phyloP scores from a whole-genome alignment of 2,113 vertebrate species.

The Sisor rabdophorus region DNA sequence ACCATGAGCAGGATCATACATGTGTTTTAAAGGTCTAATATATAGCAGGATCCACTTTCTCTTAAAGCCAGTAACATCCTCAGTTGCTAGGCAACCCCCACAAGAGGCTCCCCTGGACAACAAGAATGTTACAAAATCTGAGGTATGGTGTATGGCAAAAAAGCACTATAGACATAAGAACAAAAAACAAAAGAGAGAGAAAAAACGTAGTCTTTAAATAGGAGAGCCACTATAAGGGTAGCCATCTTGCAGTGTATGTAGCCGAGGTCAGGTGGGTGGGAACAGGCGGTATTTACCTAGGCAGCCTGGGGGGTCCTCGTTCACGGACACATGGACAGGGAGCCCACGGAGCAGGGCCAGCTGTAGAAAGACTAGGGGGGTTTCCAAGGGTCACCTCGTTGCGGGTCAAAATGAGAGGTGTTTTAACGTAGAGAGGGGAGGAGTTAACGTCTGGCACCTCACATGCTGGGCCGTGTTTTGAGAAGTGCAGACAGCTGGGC shows the following conservation, averaged over 20 bases:
- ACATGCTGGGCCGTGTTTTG: constrained; percentile 70
- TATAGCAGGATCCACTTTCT: constrained; percentile 51
- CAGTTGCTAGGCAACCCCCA: constrained; percentile 66
- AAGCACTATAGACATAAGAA: constrained; percentile 45
- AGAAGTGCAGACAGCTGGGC: constrained; percentile 77
- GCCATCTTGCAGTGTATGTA: constrained; percentile 41
- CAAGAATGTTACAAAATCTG: constrained; percentile 62
- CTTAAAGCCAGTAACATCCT: constrained; percentile 62
- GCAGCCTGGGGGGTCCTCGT: constrained; percentile 81
- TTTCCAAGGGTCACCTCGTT: constrained; percentile 72
- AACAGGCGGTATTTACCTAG: constrained; percentile 81
- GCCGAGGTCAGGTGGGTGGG: constrained; percentile 35
- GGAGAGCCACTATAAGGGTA: constrained; percentile 52
- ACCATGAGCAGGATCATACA: constrained; percentile 47
- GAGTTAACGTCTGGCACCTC: constrained; percentile 69
- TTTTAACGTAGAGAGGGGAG: constrained; percentile 77
- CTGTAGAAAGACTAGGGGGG: constrained; percentile 73
- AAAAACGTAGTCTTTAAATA: constrained; percentile 41
- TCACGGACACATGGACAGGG: constrained; percentile 81
- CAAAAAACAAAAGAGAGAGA: constrained; percentile 31
- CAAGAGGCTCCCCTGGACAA: constrained; percentile 59
- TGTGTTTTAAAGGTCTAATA: constrained; percentile 54
- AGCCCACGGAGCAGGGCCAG: constrained; percentile 77
- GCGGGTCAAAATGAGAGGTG: constrained; percentile 72
- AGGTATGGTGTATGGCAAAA: constrained; percentile 54